phyloP scores from a whole-genome alignment of 2,888 invertebrate species.

The Drosophila ustulata region DNA sequence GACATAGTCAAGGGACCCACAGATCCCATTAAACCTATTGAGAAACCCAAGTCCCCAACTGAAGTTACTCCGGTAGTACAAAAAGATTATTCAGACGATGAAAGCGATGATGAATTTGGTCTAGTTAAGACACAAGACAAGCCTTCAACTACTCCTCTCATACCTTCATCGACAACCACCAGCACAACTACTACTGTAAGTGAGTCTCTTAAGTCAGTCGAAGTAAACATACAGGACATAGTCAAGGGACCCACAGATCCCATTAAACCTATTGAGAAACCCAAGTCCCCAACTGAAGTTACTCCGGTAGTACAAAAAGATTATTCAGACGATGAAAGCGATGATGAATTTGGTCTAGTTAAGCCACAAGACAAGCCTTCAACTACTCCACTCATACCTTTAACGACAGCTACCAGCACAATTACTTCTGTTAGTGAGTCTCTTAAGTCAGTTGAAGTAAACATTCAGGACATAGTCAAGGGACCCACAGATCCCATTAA shows the following conservation, averaged over 20 bases:
- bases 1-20: neutral
- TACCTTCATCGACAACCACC: neutral
- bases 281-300: neutral
- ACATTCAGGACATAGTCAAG: neutral
- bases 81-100: slow-evolving; percentile 5
- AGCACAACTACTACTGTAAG: slow-evolving; percentile 3
- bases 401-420: neutral
- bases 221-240: neutral
- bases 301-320: neutral
- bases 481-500: neutral
- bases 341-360: slow-evolving; percentile 8
- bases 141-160: neutral
- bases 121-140: neutral
- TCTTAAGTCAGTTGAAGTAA: neutral
- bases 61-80: neutral
- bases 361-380: neutral
- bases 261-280: slow-evolving; percentile 11
- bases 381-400: neutral
- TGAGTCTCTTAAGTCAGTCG: slow-evolving; percentile 10
- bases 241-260: neutral
- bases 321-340: slow-evolving; percentile 10
- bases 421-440: slow-evolving; percentile 6
- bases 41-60: slow-evolving; percentile 16
- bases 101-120: slow-evolving; percentile 24
- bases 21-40: slow-evolving; percentile 7